phyloP scores from a whole-genome alignment of 1,140 invertebrate genomes.

The Drosophila setifemur region DNA sequence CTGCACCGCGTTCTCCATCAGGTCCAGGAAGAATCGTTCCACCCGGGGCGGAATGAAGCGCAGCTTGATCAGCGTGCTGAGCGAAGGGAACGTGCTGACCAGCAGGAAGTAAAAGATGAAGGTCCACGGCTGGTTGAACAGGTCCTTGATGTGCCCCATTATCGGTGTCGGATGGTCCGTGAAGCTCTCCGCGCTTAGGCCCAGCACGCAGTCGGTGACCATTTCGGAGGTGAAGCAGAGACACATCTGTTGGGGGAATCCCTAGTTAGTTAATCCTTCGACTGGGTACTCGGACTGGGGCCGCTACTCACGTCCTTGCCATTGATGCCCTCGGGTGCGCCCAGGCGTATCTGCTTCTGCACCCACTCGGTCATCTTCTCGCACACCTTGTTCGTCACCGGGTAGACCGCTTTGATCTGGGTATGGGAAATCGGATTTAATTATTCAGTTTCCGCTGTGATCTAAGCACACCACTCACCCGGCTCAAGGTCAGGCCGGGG shows the following conservation, averaged over 20 bases:
- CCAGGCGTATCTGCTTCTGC: conserved; percentile 37
- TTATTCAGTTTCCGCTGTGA: too few relatives aligned
- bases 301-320: conserved; percentile 55
- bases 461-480: conserved; percentile 25
- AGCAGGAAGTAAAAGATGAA: conserved; percentile 34
- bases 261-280: too few relatives aligned
- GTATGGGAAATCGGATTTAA: not conserved
- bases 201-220: conserved; percentile 83
- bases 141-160: conserved; percentile 39
- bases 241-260: too few relatives aligned
- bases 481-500: conserved; percentile 83
- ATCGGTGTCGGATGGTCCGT: conserved; percentile 50
- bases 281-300: too few relatives aligned
- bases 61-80: conserved; percentile 33
- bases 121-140: conserved; percentile 29
- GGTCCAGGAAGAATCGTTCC: conserved; percentile 63
- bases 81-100: conserved; percentile 35
- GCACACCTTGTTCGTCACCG: conserved; percentile 64
- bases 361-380: conserved; percentile 52
- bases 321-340: conserved; percentile 39
- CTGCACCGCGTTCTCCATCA: conserved; percentile 63
- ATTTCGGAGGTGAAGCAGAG: conserved; percentile 83
- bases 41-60: conserved; percentile 47
- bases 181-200: conserved; percentile 81
- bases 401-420: conserved; percentile 69